These are phyloP conservation scores for Malthinus seriepunctatus DNA, from an alignment of 2,888 invertebrate genomes.

Conservation along the genomic window DNA sequence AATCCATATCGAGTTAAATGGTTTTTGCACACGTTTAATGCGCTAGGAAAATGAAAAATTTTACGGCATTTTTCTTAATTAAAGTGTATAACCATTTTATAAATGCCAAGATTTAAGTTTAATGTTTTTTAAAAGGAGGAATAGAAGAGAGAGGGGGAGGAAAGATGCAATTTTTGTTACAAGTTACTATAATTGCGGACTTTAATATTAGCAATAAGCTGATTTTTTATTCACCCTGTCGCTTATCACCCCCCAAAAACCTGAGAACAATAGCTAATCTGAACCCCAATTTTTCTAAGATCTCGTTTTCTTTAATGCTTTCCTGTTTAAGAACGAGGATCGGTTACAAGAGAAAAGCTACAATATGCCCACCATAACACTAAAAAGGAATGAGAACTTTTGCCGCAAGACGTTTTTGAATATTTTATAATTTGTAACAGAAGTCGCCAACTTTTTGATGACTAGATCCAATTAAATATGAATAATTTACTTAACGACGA, in stretches of 20 bases:
- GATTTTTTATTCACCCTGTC: slow-evolving; percentile 58
- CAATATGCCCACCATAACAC: slow-evolving; percentile 53
- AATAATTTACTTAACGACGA: slow-evolving; percentile 55
- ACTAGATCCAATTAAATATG: slow-evolving; percentile 54
- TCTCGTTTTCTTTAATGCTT: slow-evolving; percentile 32
- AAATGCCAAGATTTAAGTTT: slow-evolving; percentile 3
- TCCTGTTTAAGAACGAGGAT: slow-evolving; percentile 43
- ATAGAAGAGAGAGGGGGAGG: slow-evolving; percentile 15
- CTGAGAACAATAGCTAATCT: slow-evolving; percentile 54
- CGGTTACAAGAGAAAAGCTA: slow-evolving; percentile 40
- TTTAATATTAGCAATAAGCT: slow-evolving; percentile 57
- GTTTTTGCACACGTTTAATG: background rate
- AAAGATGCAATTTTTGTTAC: slow-evolving; percentile 32
- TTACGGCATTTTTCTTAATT: slow-evolving; percentile 5
- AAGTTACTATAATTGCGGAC: slow-evolving; percentile 55
- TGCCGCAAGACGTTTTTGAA: slow-evolving; percentile 51
- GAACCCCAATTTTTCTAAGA: slow-evolving; percentile 39
- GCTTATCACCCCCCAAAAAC: slow-evolving; percentile 51
- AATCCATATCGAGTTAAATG: background rate
- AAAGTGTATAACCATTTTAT: background rate
- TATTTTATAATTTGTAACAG: slow-evolving; percentile 55
- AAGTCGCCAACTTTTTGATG: slow-evolving; percentile 56
- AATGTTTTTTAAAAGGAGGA: slow-evolving; percentile 3
- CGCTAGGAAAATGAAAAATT: background rate
- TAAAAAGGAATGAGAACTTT: slow-evolving; percentile 53